A percentile compares a stretch with the other conserved stretches of the same genome.
Conservation (phyloP, 2,888 invertebrate genomes). For the Diadegma fenestrale region DNA sequence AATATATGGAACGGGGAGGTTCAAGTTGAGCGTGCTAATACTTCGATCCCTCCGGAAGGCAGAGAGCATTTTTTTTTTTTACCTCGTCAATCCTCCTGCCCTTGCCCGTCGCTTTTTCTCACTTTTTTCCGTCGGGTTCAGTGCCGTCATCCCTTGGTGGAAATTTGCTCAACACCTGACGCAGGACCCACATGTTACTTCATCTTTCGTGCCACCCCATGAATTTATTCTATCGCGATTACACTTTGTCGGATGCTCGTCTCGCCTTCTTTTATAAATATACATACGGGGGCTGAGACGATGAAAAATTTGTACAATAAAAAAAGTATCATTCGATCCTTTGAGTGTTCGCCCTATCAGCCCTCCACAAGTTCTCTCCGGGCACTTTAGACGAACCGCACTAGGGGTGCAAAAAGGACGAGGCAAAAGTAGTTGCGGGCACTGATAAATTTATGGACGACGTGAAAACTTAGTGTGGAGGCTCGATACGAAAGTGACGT, state of each 20-base stretch:
- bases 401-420: neutral
- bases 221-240: constrained; percentile 63
- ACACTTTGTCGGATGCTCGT: constrained; percentile 41
- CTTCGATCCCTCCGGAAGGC: constrained; percentile 21
- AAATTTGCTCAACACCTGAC: constrained; percentile 59
- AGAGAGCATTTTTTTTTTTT: constrained; percentile 12
- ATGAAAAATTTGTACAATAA: constrained; percentile 54
- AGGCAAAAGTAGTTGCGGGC: constrained; percentile 42
- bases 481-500: neutral
- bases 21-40: constrained; percentile 26
- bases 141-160: constrained; percentile 42
- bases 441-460: constrained; percentile 23
- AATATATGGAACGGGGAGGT: neutral
- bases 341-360: constrained; percentile 55
- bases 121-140: neutral
- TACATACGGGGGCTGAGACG: constrained; percentile 8
- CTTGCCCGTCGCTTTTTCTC: neutral
- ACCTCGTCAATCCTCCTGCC: neutral
- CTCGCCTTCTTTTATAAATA: neutral
- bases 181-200: constrained; percentile 54
- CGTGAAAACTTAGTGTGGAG: neutral
- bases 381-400: constrained; percentile 45
- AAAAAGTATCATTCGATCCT: constrained; percentile 57
- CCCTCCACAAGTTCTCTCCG: constrained; percentile 35
- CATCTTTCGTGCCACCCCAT: constrained; percentile 48